Percentiles rank a stretch among this genome's conserved stretches.
Conservation (phyloP, 1,140 invertebrate species). For the Limonius californicus region DNA sequence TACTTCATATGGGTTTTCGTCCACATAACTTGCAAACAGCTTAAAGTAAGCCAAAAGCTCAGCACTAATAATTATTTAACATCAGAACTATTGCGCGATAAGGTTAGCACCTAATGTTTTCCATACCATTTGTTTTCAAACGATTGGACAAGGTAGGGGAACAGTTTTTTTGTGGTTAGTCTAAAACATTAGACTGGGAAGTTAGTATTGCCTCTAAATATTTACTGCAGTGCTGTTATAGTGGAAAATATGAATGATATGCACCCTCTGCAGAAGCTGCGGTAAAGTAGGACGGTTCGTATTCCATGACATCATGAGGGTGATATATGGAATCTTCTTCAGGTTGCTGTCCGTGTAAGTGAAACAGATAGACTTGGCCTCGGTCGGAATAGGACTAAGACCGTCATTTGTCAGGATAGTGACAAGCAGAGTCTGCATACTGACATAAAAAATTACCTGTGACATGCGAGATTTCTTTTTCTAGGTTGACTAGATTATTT, state of each 20-base stretch:
- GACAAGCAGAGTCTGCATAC: background rate
- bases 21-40: too few species aligned
- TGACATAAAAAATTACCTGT: too few species aligned
- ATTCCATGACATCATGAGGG: background rate
- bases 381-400: background rate
- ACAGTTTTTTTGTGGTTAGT: background rate
- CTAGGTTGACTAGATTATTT: too few species aligned
- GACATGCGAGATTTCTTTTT: too few species aligned
- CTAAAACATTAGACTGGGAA: background rate
- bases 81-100: too few species aligned
- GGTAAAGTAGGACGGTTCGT: background rate
- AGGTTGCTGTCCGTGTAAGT: background rate
- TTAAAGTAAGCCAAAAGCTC: too few species aligned
- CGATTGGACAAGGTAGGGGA: too few species aligned
- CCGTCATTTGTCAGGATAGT: background rate
- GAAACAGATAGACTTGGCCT: background rate
- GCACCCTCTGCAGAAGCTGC: background rate
- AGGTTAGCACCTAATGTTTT: too few species aligned
- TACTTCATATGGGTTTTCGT: too few species aligned
- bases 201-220: background rate
- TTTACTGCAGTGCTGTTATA: background rate
- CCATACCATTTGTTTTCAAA: too few species aligned
- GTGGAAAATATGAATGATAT: background rate
- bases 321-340: constrained; percentile 1
- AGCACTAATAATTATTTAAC: too few species aligned